Percentiles rank a stretch among this genome's conserved stretches.
phyloP scores from a whole-genome alignment of 2,888 invertebrate species.

The Muschampia plurimacula region DNA sequence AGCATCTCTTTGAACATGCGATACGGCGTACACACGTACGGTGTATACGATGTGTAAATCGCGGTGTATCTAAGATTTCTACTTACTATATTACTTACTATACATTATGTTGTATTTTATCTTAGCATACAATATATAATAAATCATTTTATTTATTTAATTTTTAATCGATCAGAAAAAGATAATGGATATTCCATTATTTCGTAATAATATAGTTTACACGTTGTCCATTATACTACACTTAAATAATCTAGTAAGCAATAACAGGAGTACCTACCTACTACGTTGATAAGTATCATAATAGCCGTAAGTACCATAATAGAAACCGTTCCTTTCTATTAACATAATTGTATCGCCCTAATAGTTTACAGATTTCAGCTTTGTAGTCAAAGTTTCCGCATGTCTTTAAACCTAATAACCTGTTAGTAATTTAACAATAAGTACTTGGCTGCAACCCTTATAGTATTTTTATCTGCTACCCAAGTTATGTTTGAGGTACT shows the following conservation, averaged over 20 bases:
- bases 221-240: neutral
- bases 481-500: too few relatives aligned
- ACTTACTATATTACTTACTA: too few relatives aligned
- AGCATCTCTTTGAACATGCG: neutral
- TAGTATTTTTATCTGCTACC: neutral
- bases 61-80: neutral
- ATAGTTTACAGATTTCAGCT: neutral
- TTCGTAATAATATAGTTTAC: too few relatives aligned
- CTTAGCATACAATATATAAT: too few relatives aligned
- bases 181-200: too few relatives aligned
- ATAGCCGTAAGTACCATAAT: too few relatives aligned
- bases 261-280: too few relatives aligned
- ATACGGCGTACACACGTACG: neutral
- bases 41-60: neutral
- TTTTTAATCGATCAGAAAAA: too few relatives aligned
- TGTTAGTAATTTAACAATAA: neutral
- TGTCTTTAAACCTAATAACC: neutral
- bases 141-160: too few relatives aligned
- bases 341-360: neutral
- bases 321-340: neutral
- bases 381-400: slow-evolving; percentile 6
- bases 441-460: neutral
- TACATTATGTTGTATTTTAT: too few relatives aligned
- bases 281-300: too few relatives aligned
- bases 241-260: too few relatives aligned